These are phyloP conservation scores for Pedicia rivosa DNA, from an alignment of 2,888 invertebrate genomes.

Conservation along the genomic window DNA sequence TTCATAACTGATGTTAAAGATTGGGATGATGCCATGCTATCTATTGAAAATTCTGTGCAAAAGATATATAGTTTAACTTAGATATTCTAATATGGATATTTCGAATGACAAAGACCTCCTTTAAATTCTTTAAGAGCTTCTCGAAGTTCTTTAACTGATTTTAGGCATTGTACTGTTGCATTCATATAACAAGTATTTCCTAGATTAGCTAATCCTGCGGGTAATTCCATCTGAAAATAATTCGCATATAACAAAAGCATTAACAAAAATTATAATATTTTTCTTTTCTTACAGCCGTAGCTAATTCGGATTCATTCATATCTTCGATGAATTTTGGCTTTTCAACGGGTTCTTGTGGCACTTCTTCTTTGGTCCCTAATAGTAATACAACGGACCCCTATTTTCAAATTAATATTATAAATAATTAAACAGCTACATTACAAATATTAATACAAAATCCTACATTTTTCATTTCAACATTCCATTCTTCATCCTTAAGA, in stretches of 20 bases:
- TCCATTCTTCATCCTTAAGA: slow-evolving; percentile 81
- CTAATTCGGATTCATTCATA: slow-evolving; percentile 84
- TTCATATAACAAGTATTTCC: slow-evolving; percentile 99
- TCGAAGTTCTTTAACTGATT: slow-evolving; percentile 85
- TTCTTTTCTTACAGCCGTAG: slow-evolving; percentile 48
- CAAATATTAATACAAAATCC: slow-evolving; percentile 14
- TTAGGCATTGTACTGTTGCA: slow-evolving; percentile 91
- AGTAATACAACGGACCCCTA: slow-evolving; percentile 75
- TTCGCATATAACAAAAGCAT: not conserved
- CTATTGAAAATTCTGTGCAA: slow-evolving; percentile 25
- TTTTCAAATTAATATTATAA: too few relatives aligned
- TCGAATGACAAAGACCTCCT: slow-evolving; percentile 30
- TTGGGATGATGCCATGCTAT: slow-evolving; percentile 37
- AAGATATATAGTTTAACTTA: not conserved
- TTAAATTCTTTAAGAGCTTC: slow-evolving; percentile 52
- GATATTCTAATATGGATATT: not conserved
- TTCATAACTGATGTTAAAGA: slow-evolving; percentile 61
- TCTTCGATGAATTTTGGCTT: slow-evolving; percentile 86
- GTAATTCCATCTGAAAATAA: slow-evolving; percentile 55
- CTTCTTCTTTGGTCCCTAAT: slow-evolving; percentile 92
- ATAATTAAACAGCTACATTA: not conserved
- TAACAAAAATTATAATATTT: slow-evolving; percentile 5
- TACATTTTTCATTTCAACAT: slow-evolving; percentile 74
- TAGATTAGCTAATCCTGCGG: slow-evolving; percentile 84
- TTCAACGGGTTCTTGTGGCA: slow-evolving; percentile 69